Conservation (phyloP, 1,140 invertebrate species). For the Drosophila nigromelanica region DNA sequence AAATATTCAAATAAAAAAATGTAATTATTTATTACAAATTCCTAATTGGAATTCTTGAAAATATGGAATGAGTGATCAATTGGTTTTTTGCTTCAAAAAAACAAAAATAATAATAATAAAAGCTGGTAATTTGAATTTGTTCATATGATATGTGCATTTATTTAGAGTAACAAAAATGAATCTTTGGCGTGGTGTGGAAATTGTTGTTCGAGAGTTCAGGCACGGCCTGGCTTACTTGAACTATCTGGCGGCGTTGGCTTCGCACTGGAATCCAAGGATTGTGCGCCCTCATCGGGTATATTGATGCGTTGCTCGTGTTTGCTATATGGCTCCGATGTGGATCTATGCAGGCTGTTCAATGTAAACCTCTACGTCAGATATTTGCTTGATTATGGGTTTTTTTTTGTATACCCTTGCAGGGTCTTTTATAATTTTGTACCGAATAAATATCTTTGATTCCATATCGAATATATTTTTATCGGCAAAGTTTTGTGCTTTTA, state of each 20-base stretch:
- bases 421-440: too few species aligned
- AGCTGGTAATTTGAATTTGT: background rate
- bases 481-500: background rate
- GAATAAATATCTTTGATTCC: too few species aligned
- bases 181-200: background rate
- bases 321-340: constrained; percentile 77
- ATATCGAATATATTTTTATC: background rate
- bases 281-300: constrained; percentile 72
- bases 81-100: too few species aligned
- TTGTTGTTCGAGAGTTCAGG: constrained; percentile 30
- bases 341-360: constrained; percentile 66
- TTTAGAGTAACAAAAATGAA: constrained; percentile 17
- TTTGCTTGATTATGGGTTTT: background rate
- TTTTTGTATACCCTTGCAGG: background rate
- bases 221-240: constrained; percentile 68
- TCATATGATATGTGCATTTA: constrained; percentile 28
- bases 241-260: constrained; percentile 77
- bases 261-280: constrained; percentile 65
- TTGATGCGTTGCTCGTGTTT: constrained; percentile 74
- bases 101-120: constrained; percentile 17
- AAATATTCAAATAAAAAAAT: too few species aligned
- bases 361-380: background rate
- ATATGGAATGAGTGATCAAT: constrained; percentile 6
- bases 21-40: background rate
- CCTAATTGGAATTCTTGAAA: background rate